Evolutionary conservation across 2,797 vertebrate genomes (phyloP), one percentile per base, ranked within the genome.

Genomic region (Microctenopoma steveboyesi): DNA sequence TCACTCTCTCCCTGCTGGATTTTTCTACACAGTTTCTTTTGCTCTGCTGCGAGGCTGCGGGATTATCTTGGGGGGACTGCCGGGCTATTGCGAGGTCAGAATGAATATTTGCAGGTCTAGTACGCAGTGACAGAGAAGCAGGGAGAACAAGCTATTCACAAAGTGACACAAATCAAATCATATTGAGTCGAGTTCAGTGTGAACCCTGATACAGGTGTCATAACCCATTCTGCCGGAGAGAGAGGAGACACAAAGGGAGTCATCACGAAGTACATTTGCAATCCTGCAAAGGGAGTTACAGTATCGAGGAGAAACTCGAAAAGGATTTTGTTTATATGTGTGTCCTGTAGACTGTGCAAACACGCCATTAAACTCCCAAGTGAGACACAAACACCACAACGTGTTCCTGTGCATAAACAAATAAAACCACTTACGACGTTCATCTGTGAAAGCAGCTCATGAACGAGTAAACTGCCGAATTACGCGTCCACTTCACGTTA

Each of bases 41-140:
- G 27, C 78, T 84, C 58, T 4, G 64, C 54, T 51, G 55, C 22
- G 78, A 80, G 61, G 65, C 68, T 16, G 54, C 16, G 11, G 88
- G 83, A 88, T 89, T 89, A 89, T 84, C 84, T 83, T n/a, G 11
- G 53, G 59, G 52, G 51, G 64, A 61, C 69, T 80, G 73, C n/a
- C 11, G 33, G 78, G 75, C 68, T 76, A 83, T 65, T 76, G 22
- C 11, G 7, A 81, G 84, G 85, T 85, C 81, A 73, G 77, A 64
- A 69, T 49, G 62, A 81, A 58, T 70, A 75, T 84, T 88, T 84
- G 71, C 79, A 79, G 74, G 76, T 75, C 75, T 69, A 64, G 35
- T 57, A 47, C 9, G 13, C 28, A 27, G 63, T 58, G 58, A 69
- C 42, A 30, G 69, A 56, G 28, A 59, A 57, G 61, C 37, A 51